Evolutionary conservation across 2,113 vertebrate genomes (phyloP), one percentile per base, ranked within the genome.

Genomic region (Bubalus kerabau): DNA sequence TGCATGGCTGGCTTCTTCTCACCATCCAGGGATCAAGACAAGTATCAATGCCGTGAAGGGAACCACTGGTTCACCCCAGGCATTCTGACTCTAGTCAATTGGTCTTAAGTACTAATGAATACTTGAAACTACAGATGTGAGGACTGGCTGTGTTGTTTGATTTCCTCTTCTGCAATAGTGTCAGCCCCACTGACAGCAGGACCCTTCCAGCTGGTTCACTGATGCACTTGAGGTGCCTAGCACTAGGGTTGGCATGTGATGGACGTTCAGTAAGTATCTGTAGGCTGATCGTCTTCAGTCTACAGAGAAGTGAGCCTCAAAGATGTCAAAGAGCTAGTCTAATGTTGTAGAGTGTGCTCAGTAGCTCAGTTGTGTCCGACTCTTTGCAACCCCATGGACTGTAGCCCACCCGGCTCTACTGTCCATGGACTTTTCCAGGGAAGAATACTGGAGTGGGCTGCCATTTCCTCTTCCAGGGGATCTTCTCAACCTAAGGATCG

Each of bases 201-300:
- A 4, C 14, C 30, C 50, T 32, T 10, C 46, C 83, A 10, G 5
- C 23, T 32, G 24, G 84, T n/a, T 62, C 67, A 52, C 32, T 7
- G 2, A 28, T 12, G 10, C 19, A 0, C 24, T 30, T 52, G 24
- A 5, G 12, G 43, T 19, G n/a, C 52, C 89, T 56, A 12, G 74
- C 28, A 19, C 15, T 7, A 14, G 14, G 60, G 3, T 9, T 87
- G 67, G 17, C 48, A 8, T 9, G 0, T 6, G 40, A 13, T 1
- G 23, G 19, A 62, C 28, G 24, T 17, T 84, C 64, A 40, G 0
- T 21, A 62, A 54, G 30, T 48, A 48, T 43, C 10, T 94, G 21
- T 28, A 56, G 30, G 13, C 88, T 52, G 21, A 48, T 6, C 5
- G 11, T 2, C 30, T 83, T 83, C 10, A 54, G 57, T 87, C n/a